These are phyloP conservation scores for Prorops nasuta DNA, from an alignment of 1,140 invertebrate species.

Conservation along the genomic window DNA sequence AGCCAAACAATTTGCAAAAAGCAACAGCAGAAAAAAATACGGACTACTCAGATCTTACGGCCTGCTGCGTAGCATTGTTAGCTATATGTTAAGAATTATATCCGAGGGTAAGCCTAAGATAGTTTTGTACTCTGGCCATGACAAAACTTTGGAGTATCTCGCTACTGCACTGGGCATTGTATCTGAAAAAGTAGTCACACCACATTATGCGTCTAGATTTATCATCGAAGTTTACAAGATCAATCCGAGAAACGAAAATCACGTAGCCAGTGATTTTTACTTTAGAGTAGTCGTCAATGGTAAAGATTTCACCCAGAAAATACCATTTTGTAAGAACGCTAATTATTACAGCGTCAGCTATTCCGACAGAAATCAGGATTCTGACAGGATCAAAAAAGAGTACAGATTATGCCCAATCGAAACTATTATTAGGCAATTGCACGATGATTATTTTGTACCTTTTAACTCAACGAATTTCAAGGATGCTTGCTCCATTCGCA, in stretches of 20 bases:
- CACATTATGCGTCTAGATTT: conserved; percentile 79
- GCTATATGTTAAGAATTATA: conserved; percentile 75
- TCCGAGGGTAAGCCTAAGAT: conserved; percentile 76
- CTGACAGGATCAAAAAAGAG: conserved; percentile 44
- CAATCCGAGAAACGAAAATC: conserved; percentile 48
- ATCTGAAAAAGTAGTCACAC: conserved; percentile 61
- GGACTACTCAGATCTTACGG: conserved; percentile 76
- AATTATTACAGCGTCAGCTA: conserved; percentile 54
- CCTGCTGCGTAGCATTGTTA: conserved; percentile 73
- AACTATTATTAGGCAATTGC: conserved; percentile 78
- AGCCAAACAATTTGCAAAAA: conserved; percentile 65
- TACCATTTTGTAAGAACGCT: conserved; percentile 74
- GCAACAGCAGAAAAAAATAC: conserved; percentile 63
- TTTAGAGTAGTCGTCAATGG: conserved; percentile 86
- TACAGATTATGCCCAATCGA: conserved; percentile 77
- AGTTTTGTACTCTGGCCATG: conserved; percentile 87
- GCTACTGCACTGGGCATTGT: conserved; percentile 73
- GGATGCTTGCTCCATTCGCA: conserved; percentile 66
- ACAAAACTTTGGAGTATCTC: conserved; percentile 83
- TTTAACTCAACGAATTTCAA: conserved; percentile 84
- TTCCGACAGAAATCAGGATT: conserved; percentile 40
- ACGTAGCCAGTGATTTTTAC: conserved; percentile 67
- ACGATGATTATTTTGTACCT: conserved; percentile 78
- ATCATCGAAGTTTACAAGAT: conserved; percentile 78
- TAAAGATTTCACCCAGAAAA: conserved; percentile 76